These are phyloP conservation scores for Lasaia peninsularis DNA, from an alignment of 1,140 invertebrate genomes.

Conservation along the genomic window DNA sequence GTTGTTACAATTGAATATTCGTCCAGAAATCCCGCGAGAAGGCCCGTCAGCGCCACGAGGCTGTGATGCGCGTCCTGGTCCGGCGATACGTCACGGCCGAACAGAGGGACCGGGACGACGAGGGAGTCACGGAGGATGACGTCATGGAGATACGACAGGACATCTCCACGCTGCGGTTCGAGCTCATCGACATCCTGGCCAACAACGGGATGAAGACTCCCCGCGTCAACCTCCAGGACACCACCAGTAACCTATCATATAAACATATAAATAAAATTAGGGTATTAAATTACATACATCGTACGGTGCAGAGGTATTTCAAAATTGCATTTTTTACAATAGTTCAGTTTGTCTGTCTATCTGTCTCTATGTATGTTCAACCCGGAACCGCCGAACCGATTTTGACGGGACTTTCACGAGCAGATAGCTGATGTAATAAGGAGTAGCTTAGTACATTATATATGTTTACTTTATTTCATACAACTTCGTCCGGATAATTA, in stretches of 20 bases:
- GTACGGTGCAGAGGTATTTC: no score
- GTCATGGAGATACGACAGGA: conserved; percentile 97
- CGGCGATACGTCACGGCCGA: conserved; percentile 90
- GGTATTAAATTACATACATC: no score
- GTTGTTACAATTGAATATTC: neutral
- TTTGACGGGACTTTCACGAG: no score
- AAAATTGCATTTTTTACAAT: no score
- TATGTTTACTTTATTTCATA: no score
- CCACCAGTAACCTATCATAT: conserved; percentile 69
- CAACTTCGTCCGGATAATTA: no score
- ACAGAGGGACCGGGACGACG: conserved; percentile 88
- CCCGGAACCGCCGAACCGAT: no score
- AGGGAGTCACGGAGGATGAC: conserved; percentile 95
- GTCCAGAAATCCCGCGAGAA: conserved; percentile 83
- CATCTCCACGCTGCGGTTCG: conserved; percentile 90
- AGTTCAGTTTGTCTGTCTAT: no score
- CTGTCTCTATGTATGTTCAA: no score
- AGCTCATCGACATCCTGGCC: conserved; percentile 91
- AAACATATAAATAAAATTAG: conserved; percentile 19
- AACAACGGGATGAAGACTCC: conserved; percentile 90
- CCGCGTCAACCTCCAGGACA: conserved; percentile 80
- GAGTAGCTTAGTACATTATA: no score
- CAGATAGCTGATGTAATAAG: no score
- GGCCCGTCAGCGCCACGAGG: conserved; percentile 83
- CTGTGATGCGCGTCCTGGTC: conserved; percentile 87